Conservation (phyloP, 2,113 vertebrate species). For the Myanophis thanlyinensis region DNA sequence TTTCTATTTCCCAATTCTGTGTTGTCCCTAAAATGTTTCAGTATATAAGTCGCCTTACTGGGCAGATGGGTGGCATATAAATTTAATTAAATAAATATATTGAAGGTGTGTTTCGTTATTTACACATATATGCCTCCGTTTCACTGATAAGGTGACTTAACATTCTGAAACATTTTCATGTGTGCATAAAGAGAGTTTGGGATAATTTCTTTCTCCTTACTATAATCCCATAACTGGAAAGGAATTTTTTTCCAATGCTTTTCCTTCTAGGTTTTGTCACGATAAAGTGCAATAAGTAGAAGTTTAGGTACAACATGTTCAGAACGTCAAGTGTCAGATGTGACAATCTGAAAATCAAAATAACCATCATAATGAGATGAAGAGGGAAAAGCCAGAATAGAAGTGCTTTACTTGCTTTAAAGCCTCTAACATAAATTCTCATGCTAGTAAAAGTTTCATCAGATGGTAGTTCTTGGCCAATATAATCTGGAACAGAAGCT, state of each 20-base stretch:
- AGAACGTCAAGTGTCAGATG: neutral
- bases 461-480: neutral
- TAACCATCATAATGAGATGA: too few relatives aligned
- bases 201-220: neutral
- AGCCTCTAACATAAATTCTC: neutral
- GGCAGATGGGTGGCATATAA: neutral
- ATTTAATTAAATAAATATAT: neutral
- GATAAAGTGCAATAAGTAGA: neutral
- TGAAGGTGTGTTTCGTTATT: neutral
- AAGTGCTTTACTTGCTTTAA: neutral
- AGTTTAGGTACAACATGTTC: neutral
- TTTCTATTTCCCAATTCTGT: neutral
- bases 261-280: neutral
- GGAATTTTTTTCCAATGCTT: neutral
- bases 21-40: neutral
- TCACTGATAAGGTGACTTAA: neutral
- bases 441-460: neutral
- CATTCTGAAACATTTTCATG: neutral
- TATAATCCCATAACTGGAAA: neutral
- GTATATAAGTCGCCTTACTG: neutral
- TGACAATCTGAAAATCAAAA: neutral
- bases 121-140: neutral
- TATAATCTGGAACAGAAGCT: neutral
- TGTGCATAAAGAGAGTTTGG: neutral
- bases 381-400: neutral